Conservation (phyloP, 2,888 invertebrate genomes). For the Cephalotes varians region DNA sequence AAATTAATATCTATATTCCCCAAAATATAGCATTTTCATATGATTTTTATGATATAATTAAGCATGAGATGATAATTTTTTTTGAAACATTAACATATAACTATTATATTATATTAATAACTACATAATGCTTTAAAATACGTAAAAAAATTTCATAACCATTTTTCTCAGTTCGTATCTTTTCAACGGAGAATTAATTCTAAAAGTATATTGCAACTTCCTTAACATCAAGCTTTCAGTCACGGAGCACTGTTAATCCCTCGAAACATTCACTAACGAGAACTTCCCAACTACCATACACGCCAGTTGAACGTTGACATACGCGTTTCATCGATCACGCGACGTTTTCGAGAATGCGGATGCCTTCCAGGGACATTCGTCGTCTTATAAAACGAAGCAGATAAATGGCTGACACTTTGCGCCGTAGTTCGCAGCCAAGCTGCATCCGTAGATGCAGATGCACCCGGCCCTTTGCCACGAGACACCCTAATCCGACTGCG, state of each 20-base stretch:
- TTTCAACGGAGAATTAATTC: neutral
- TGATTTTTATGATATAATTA: neutral
- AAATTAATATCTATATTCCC: neutral
- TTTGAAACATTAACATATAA: neutral
- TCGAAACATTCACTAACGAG: neutral
- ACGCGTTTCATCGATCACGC: constrained; percentile 45
- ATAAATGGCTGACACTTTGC: constrained; percentile 25
- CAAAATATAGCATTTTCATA: neutral
- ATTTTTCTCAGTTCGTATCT: neutral
- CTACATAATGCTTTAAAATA: neutral
- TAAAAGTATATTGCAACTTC: neutral
- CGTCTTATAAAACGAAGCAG: constrained; percentile 26
- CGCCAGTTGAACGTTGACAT: constrained; percentile 37
- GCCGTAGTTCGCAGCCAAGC: constrained; percentile 2
- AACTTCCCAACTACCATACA: neutral
- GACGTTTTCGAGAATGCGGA: constrained; percentile 20
- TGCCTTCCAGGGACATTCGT: constrained; percentile 4
- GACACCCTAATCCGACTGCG: constrained; percentile 30
- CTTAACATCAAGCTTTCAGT: constrained; percentile 10
- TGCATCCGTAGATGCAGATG: constrained; percentile 29
- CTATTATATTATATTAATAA: neutral
- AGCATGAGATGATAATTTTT: neutral
- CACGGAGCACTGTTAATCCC: constrained; percentile 1
- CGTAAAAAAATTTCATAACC: neutral
- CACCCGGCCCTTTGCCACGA: constrained; percentile 24